phyloP scores from a whole-genome alignment of 1,140 invertebrate species.

The Lepidurus apus region DNA sequence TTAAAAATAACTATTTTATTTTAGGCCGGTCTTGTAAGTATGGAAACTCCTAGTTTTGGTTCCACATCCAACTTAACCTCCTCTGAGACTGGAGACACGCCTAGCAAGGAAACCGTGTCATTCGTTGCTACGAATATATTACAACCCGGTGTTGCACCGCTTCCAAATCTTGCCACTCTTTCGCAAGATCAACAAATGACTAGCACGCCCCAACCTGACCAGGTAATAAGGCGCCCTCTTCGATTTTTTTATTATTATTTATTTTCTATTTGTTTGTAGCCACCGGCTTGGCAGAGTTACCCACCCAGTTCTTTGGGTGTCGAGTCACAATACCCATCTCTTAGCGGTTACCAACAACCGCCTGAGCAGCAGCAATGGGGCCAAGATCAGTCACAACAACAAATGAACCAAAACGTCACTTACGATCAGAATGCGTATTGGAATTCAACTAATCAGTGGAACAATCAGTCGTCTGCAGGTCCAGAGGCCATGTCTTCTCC shows the following conservation, averaged over 20 bases:
- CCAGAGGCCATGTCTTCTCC: neutral
- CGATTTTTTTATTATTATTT: neutral
- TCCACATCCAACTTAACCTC: constrained; percentile 8
- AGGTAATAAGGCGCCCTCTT: neutral
- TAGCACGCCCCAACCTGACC: neutral
- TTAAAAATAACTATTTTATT: neutral
- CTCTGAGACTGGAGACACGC: neutral
- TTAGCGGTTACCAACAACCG: neutral
- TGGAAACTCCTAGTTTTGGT: neutral
- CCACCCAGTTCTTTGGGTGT: neutral
- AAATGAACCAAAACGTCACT: neutral
- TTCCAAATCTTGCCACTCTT: neutral
- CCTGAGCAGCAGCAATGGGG: neutral
- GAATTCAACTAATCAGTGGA: neutral
- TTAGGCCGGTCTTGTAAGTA: neutral
- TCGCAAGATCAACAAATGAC: neutral
- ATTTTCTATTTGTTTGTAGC: neutral
- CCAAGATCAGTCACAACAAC: neutral
- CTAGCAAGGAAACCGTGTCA: neutral
- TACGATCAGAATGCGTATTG: neutral
- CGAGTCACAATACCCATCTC: neutral
- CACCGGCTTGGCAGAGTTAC: neutral
- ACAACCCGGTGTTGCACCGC: neutral
- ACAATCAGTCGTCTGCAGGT: neutral
- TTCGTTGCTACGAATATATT: neutral